phyloP scores from a whole-genome alignment of 2,113 vertebrate genomes.

The rat (Rattus norvegicus) region DNA sequence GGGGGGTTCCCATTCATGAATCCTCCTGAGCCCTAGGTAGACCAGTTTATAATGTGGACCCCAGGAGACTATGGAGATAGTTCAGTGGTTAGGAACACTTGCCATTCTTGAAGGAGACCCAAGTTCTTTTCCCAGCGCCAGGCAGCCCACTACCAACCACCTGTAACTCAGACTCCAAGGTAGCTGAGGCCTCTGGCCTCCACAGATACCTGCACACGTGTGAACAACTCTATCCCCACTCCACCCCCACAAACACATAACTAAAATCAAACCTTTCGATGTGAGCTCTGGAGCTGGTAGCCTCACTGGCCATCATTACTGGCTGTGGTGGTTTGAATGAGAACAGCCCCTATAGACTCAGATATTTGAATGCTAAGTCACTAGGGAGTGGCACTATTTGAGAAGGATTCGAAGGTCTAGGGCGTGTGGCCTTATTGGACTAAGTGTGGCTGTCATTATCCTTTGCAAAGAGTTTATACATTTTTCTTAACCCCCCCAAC shows the following conservation, averaged over 20 bases:
- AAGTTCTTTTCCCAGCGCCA: not conserved
- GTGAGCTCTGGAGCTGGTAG: not conserved
- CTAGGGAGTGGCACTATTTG: not conserved
- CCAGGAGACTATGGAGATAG: not conserved
- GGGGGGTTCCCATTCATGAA: not conserved
- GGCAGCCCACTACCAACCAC: not conserved
- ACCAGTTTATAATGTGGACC: not conserved
- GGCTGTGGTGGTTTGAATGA: not conserved
- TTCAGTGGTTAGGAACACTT: not conserved
- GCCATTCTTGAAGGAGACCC: too few species aligned
- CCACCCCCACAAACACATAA: not conserved
- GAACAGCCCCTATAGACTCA: not conserved
- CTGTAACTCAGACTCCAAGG: not conserved
- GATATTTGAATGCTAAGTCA: not conserved
- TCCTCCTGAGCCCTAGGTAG: not conserved
- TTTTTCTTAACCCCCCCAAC: not conserved
- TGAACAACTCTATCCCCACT: not conserved
- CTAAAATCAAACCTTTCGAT: not conserved
- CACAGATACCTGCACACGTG: not conserved
- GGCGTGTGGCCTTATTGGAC: not conserved
- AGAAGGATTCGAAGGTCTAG: not conserved
- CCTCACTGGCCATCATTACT: not conserved
- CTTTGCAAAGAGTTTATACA: not conserved
- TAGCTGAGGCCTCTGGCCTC: not conserved
- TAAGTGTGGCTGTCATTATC: not conserved